Base-by-base conservation (phyloP, 1,140 invertebrate genomes). In the Bombus polaris region DNA sequence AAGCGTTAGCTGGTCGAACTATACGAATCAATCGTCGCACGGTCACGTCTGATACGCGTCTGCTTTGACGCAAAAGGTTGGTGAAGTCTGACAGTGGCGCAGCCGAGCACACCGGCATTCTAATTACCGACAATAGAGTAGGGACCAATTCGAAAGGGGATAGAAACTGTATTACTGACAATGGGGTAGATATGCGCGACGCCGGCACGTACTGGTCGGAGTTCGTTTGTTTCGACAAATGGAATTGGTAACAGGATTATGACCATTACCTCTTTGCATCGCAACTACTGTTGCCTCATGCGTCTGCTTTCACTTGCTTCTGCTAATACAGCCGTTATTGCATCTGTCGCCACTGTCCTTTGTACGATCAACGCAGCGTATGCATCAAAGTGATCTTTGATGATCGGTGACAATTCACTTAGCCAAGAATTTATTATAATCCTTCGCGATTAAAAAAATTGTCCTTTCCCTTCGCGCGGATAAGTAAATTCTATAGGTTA, bases 171-270 rank as follows among this genome's bases (percentile, higher is more conserved):
- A 75, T 88, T 90, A 87, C 77, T 75, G 84, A 87, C 89, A 91
- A 91, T 90, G 90, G 85, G 70, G 65, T 88, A 79, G 77, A 75
- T 81, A 85, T 76, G 81, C 85, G 85, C 70, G 81, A 77, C 53
- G 66, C 47, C 76, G 71, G 87, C 86, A 90, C 90, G 86, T 90
- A 85, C 86, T 66, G 86, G 66, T 87, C 77, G 81, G 53, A 88
- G 81, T 92, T 92, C 90, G 88, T 92, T 92, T 91, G 90, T 91
- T 92, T 88, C 87, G 84, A 90, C 88, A 91, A 90, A 91, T 90
- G 83, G 90, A 88, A 90, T 90, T 87, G 90, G 75, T 92, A 92
- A 92, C 90, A 85, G 78, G 87, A 90, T 92, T 91, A 91, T 91
- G 83, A 91, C 87, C 87, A 91, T 91, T 91, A 91, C 87, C 88